These are phyloP conservation scores for Polydrusus pterygomalis DNA, from an alignment of 2,888 invertebrate species.

Conservation along the genomic window DNA sequence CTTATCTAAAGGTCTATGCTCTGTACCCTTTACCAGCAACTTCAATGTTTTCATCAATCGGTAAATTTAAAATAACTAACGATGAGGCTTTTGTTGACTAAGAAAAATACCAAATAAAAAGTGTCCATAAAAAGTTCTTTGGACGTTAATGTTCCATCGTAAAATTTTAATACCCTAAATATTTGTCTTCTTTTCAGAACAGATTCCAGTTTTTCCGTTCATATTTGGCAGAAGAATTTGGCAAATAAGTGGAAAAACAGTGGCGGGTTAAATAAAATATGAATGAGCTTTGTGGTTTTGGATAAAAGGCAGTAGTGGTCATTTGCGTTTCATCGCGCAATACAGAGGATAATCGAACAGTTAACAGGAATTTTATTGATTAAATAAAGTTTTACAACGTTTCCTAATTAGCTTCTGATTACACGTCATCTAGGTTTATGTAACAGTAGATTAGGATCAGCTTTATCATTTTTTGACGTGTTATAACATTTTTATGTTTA, in stretches of 20 bases:
- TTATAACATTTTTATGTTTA: too few species aligned
- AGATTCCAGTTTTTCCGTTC: slow-evolving; percentile 33
- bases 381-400: too few species aligned
- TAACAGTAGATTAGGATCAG: too few species aligned
- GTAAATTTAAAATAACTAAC: slow-evolving; percentile 14
- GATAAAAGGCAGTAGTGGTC: too few species aligned
- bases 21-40: not conserved
- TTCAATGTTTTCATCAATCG: not conserved
- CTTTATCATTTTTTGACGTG: too few species aligned
- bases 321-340: too few species aligned
- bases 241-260: slow-evolving; percentile 7
- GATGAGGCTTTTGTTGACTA: slow-evolving; percentile 8
- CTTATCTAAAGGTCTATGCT: too few species aligned
- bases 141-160: slow-evolving; percentile 39
- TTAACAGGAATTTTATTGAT: too few species aligned
- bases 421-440: too few species aligned
- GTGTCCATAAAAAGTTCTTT: slow-evolving; percentile 36
- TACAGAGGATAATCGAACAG: too few species aligned
- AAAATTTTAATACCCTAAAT: slow-evolving; percentile 45
- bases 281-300: too few species aligned
- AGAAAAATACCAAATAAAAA: not conserved
- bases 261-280: not conserved
- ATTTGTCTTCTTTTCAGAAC: slow-evolving; percentile 38
- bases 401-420: too few species aligned
- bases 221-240: slow-evolving; percentile 25